These are phyloP conservation scores for Pantherophis alleghaniensis DNA, from an alignment of 2,797 vertebrate species.

Conservation along the genomic window DNA sequence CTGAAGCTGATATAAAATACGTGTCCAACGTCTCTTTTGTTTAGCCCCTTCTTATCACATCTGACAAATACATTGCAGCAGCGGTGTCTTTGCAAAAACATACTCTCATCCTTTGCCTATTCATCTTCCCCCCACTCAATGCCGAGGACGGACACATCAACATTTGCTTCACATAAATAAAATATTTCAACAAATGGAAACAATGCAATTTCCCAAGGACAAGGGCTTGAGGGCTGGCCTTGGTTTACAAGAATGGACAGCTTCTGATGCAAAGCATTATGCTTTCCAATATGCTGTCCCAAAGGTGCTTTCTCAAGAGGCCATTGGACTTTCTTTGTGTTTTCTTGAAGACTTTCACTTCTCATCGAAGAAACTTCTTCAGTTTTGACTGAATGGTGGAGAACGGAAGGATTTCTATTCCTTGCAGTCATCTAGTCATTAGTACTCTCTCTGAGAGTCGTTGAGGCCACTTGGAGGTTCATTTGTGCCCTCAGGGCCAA, in stretches of 20 bases:
- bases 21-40: slow-evolving; percentile 64
- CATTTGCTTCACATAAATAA: slow-evolving; percentile 42
- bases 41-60: slow-evolving; percentile 60
- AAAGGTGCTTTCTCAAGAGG: not conserved
- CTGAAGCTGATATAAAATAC: slow-evolving; percentile 68
- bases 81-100: slow-evolving; percentile 67
- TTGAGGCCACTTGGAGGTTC: no score
- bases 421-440: no score
- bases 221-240: slow-evolving; percentile 35
- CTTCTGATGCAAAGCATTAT: not conserved
- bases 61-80: slow-evolving; percentile 63
- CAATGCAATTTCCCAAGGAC: slow-evolving; percentile 25
- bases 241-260: slow-evolving; percentile 7
- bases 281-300: not conserved
- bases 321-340: not conserved
- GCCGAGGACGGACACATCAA: slow-evolving; percentile 44
- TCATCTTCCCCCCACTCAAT: slow-evolving; percentile 60
- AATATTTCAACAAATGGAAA: slow-evolving; percentile 27
- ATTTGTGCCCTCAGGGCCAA: no score
- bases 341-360: not conserved
- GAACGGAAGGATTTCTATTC: no score
- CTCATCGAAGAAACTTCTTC: not conserved
- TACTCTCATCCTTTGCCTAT: slow-evolving; percentile 61
- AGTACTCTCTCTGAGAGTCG: no score
- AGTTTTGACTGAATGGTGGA: not conserved